Evolutionary conservation across 1,140 invertebrate genomes (phyloP), one percentile per base, ranked within the genome.

Genomic region (Delia radicum): DNA sequence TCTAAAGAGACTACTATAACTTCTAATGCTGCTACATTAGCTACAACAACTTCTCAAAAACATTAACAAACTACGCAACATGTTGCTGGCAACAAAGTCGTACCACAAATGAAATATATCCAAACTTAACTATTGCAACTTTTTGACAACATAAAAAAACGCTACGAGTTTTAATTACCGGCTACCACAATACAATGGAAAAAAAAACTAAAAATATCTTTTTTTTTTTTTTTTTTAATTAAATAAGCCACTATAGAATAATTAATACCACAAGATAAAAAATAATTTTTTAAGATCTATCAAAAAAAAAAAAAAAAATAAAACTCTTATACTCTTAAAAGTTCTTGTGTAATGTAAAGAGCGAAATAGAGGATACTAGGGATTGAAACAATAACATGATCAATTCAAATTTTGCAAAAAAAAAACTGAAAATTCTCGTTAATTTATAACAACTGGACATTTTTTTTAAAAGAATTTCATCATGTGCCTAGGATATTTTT

Each of bases 271-370:
- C 2, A 46, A 55, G 21, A 55, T 18, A 18, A 21, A 55, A 21
- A 55, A 55, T 55, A 55, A 42, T 42, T 55, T 48, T 55, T 55
- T 55, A 55, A 55, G 48, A 24, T 55, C n/a, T 55, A 55, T 55
- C 48, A 15, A 55, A 12, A 55, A n/a, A n/a, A n/a, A n/a, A n/a
- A n/a, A n/a, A n/a, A n/a, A n/a, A n/a, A n/a, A n/a, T n/a, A n/a
- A n/a, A n/a, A n/a, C n/a, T n/a, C n/a, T n/a, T n/a, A n/a, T n/a
- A n/a, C n/a, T n/a, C n/a, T n/a, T n/a, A n/a, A n/a, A n/a, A n/a
- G n/a, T n/a, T n/a, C n/a, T n/a, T n/a, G n/a, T n/a, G n/a, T n/a
- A n/a, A n/a, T n/a, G n/a, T n/a, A n/a, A 42, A 42, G 37, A 42
- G 37, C 12, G 37, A 42, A 15, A 42, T 10, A 42, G 12, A 55